Percentiles rank a stretch among this genome's conserved stretches.
Conservation (phyloP, 2,888 invertebrate genomes). For the Elegia similella region DNA sequence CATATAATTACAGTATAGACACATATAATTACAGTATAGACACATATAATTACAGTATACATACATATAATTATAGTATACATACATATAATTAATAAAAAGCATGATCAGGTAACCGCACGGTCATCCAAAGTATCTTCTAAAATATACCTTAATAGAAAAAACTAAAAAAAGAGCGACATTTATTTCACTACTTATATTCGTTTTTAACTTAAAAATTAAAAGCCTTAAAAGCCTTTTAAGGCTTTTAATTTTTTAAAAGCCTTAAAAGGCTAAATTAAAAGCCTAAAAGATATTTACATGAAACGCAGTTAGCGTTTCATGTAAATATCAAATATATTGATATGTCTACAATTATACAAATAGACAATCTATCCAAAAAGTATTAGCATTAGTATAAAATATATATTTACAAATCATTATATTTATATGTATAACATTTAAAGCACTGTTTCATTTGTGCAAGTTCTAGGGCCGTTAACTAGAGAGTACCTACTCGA, state of each 20-base stretch:
- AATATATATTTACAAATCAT: constrained; percentile 26
- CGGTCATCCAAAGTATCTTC: constrained; percentile 58
- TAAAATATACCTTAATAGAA: neutral
- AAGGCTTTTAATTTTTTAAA: neutral
- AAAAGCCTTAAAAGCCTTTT: neutral
- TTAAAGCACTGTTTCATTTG: constrained; percentile 91
- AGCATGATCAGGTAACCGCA: constrained; percentile 51
- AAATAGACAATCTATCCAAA: constrained; percentile 35
- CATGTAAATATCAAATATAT: constrained; percentile 21
- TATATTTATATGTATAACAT: constrained; percentile 30
- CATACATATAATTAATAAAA: constrained; percentile 19
- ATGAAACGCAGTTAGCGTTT: too few relatives aligned
- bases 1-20: constrained; percentile 17
- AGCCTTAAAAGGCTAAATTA: too few relatives aligned
- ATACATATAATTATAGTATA: too few relatives aligned
- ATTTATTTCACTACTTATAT: constrained; percentile 5
- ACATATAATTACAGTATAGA: constrained; percentile 26
- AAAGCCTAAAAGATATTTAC: too few relatives aligned
- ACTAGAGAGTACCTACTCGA: constrained; percentile 91
- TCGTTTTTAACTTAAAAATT: neutral
- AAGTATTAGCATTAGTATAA: constrained; percentile 25
- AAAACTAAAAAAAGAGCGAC: constrained; percentile 25
- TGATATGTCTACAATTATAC: constrained; percentile 46
- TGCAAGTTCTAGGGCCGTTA: constrained; percentile 91
- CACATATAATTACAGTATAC: too few relatives aligned